These are phyloP conservation scores for Papilio protenor DNA, from an alignment of 2,888 invertebrate genomes.

Conservation along the genomic window DNA sequence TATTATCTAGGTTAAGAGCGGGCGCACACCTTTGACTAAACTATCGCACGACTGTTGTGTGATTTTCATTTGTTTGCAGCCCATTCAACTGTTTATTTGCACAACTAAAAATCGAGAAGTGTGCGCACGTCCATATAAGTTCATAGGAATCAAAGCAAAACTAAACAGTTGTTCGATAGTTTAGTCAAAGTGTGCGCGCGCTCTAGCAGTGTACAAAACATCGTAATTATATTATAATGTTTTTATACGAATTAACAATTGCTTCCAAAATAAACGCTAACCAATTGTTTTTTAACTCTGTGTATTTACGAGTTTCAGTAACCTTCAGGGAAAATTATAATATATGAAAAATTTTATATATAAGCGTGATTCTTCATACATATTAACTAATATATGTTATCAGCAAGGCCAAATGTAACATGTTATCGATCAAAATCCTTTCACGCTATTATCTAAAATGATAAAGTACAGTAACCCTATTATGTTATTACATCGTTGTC, in stretches of 20 bases:
- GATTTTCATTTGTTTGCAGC: too few species aligned
- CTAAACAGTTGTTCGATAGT: not conserved
- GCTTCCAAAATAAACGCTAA: not conserved
- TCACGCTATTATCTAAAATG: not conserved
- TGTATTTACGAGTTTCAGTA: not conserved
- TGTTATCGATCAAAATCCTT: constrained; percentile 7
- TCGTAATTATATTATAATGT: too few species aligned
- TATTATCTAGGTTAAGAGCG: not conserved
- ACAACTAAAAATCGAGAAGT: too few species aligned
- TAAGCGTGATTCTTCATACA: not conserved
- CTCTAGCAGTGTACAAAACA: too few species aligned
- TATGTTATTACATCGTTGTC: not conserved
- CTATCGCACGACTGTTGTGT: too few species aligned
- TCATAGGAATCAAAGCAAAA: too few species aligned
- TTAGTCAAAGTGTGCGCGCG: too few species aligned
- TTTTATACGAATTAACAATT: not conserved
- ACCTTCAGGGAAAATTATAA: not conserved
- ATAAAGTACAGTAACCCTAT: constrained; percentile 17
- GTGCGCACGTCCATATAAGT: too few species aligned
- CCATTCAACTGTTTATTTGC: too few species aligned
- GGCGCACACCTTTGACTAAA: too few species aligned
- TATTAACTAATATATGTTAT: constrained; percentile 11
- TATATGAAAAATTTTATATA: not conserved
- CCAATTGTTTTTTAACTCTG: not conserved
- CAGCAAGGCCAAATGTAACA: constrained; percentile 12